Evolutionary conservation across 1,140 invertebrate genomes (phyloP).

Genomic region (Dryas iulia): DNA sequence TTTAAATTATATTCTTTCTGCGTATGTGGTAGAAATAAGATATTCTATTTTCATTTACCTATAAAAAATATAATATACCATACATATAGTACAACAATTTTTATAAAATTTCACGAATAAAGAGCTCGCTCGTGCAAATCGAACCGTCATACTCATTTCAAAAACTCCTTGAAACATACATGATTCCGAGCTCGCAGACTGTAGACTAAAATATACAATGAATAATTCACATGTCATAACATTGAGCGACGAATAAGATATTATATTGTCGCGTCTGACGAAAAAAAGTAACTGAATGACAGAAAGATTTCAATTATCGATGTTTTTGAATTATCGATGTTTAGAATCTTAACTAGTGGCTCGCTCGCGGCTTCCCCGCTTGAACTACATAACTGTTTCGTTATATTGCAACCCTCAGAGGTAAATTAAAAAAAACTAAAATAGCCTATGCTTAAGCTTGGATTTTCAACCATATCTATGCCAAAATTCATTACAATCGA

Average conservation of each 20-base stretch:
- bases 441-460: too few species aligned
- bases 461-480: too few species aligned
- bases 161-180: slow-evolving; percentile 43
- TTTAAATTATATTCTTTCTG: too few species aligned
- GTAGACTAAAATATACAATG: slow-evolving; percentile 56
- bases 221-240: slow-evolving; percentile 57
- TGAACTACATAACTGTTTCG: too few species aligned
- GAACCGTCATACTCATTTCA: slow-evolving; percentile 27
- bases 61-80: not conserved
- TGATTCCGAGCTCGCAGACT: slow-evolving; percentile 41
- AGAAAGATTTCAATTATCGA: not conserved
- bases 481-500: too few species aligned
- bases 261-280: slow-evolving; percentile 14
- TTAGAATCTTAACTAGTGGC: not conserved
- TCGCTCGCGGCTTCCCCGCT: too few species aligned
- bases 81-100: not conserved
- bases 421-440: too few species aligned
- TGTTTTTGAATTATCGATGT: too few species aligned
- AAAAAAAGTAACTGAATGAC: not conserved
- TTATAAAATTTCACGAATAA: not conserved
- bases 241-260: slow-evolving; percentile 12
- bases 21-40: too few species aligned
- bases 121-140: slow-evolving; percentile 16
- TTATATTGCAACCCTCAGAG: too few species aligned
- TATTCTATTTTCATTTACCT: too few species aligned